Conservation (phyloP, 1,140 invertebrate species). For the Sitophilus oryzae region DNA sequence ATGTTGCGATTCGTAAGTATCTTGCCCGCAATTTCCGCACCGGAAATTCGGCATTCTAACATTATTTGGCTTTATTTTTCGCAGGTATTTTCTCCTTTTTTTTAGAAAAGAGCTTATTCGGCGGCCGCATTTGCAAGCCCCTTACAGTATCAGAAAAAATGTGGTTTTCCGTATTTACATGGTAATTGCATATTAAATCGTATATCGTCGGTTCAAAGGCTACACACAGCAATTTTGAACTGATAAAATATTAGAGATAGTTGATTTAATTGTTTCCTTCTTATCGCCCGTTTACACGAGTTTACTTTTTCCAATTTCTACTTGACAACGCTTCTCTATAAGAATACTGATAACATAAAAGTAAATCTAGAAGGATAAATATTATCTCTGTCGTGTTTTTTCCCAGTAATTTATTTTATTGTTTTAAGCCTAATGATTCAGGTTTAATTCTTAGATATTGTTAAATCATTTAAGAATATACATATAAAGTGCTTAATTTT, state of each 20-base stretch:
- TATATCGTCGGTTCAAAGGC: background rate
- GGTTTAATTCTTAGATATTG: no score
- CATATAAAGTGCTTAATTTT: no score
- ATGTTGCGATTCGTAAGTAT: constrained; percentile 38
- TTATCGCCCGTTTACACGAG: no score
- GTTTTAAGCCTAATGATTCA: no score
- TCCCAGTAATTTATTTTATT: no score
- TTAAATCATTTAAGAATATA: no score
- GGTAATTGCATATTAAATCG: constrained; percentile 12
- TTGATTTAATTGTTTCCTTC: no score
- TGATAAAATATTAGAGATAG: background rate
- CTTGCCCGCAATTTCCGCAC: background rate
- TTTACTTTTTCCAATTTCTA: no score
- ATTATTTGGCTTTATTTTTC: constrained; percentile 11
- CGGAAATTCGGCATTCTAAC: background rate
- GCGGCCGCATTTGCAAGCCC: constrained; percentile 19
- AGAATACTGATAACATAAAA: no score
- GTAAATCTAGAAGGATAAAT: no score
- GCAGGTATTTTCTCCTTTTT: constrained; percentile 16
- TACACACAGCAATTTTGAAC: background rate
- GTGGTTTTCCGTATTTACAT: constrained; percentile 11
- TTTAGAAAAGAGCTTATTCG: constrained; percentile 16
- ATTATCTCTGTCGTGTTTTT: no score
- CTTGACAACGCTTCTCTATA: no score
- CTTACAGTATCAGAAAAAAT: constrained; percentile 22